Conservation (phyloP, 1,140 invertebrate genomes). For the Conus ventricosus region DNA sequence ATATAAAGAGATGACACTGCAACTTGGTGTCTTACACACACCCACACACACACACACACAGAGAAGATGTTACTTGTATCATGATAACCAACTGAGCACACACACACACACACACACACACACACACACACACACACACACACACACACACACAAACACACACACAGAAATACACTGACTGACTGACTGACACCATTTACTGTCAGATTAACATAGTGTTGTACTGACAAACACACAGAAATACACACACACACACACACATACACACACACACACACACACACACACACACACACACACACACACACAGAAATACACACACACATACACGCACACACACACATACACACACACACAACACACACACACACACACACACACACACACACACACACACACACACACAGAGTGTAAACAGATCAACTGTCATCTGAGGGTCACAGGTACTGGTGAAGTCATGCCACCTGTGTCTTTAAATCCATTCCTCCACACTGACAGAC, state of each 20-base stretch:
- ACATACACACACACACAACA: background rate
- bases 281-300: background rate
- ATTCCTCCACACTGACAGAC: constrained; percentile 2
- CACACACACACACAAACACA: background rate
- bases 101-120: constrained; percentile 21
- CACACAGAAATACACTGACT: background rate
- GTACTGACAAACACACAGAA: constrained; percentile 4
- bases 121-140: background rate
- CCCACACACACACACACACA: too few species aligned
- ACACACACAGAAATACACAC: constrained; percentile 16
- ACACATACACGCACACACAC: background rate
- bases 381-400: constrained; percentile 19
- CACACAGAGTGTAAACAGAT: background rate
- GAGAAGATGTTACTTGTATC: too few species aligned
- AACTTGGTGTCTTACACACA: too few species aligned
- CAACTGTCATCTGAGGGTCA: background rate
- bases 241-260: background rate
- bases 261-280: background rate
- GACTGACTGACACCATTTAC: too few species aligned
- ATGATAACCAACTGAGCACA: background rate
- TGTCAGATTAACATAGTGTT: too few species aligned
- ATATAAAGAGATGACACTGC: too few species aligned
- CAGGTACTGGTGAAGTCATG: background rate
- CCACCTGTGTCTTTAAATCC: background rate
- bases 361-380: constrained; percentile 4